Evolutionary conservation across 2,888 invertebrate species (phyloP).

Genomic region (Polyploca ridens): DNA sequence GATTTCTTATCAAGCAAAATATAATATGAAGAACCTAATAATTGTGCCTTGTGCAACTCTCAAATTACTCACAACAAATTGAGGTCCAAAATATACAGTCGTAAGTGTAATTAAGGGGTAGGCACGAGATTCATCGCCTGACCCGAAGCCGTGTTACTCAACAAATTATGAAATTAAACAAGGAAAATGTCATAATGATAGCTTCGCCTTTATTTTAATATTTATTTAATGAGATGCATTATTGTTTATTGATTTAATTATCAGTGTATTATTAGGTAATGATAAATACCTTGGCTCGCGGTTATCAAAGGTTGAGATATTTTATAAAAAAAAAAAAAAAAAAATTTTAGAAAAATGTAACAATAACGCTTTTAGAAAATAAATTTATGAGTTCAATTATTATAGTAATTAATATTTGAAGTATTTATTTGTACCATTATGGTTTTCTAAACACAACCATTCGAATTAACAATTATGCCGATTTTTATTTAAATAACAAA

Average conservation of each 20-base stretch:
- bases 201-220: neutral
- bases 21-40: neutral
- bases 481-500: too few species aligned
- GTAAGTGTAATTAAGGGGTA: constrained; percentile 37
- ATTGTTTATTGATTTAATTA: neutral
- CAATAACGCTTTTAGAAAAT: too few species aligned
- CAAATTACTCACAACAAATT: constrained; percentile 13
- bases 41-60: constrained; percentile 5
- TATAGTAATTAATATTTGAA: too few species aligned
- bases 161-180: constrained; percentile 12
- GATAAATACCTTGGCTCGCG: too few species aligned
- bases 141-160: constrained; percentile 26
- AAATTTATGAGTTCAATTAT: too few species aligned
- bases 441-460: too few species aligned
- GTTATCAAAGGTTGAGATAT: too few species aligned
- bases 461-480: too few species aligned
- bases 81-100: constrained; percentile 1
- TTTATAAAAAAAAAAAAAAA: too few species aligned
- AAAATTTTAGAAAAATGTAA: too few species aligned
- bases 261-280: too few species aligned
- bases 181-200: neutral
- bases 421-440: too few species aligned
- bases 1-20: neutral
- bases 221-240: neutral
- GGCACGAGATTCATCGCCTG: constrained; percentile 39